Evolutionary conservation across 2,797 vertebrate genomes (phyloP).

Genomic region (Cetoscarus ocellatus): DNA sequence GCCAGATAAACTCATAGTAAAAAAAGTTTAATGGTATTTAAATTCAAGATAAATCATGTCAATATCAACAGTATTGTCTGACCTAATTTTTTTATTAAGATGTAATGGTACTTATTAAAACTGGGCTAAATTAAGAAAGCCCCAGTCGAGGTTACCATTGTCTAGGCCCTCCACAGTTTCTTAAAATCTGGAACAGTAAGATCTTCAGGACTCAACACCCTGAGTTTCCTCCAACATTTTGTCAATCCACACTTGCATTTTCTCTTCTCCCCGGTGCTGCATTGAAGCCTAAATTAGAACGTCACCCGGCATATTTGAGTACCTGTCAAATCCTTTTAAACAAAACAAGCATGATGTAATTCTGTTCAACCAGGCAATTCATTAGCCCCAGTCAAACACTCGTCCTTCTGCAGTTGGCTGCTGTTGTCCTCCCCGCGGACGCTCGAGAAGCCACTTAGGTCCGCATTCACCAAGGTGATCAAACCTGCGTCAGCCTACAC

Average conservation of each 20-base stretch:
- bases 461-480: conserved; percentile 84
- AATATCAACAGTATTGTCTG: too few relatives aligned
- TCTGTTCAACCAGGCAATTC: conserved; percentile 82
- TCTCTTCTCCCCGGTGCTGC: conserved; percentile 39
- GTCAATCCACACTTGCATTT: conserved; percentile 46
- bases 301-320: conserved; percentile 74
- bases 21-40: too few relatives aligned
- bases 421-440: conserved; percentile 72
- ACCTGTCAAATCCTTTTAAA: conserved; percentile 81
- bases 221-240: conserved; percentile 18
- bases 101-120: too few relatives aligned
- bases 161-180: not conserved
- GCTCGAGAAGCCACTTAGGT: conserved; percentile 58
- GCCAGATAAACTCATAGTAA: too few relatives aligned
- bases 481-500: conserved; percentile 83
- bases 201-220: conserved; percentile 47
- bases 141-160: not conserved
- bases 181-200: not conserved
- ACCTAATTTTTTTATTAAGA: too few relatives aligned
- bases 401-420: conserved; percentile 67
- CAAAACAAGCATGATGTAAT: conserved; percentile 82
- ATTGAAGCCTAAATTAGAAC: conserved; percentile 72
- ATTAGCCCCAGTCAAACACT: conserved; percentile 79
- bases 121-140: too few relatives aligned
- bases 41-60: too few relatives aligned